Percentiles rank a stretch among this genome's conserved stretches.
Evolutionary conservation across 2,888 invertebrate genomes (phyloP).

Genomic region (Stenchaetothrips biformis): DNA sequence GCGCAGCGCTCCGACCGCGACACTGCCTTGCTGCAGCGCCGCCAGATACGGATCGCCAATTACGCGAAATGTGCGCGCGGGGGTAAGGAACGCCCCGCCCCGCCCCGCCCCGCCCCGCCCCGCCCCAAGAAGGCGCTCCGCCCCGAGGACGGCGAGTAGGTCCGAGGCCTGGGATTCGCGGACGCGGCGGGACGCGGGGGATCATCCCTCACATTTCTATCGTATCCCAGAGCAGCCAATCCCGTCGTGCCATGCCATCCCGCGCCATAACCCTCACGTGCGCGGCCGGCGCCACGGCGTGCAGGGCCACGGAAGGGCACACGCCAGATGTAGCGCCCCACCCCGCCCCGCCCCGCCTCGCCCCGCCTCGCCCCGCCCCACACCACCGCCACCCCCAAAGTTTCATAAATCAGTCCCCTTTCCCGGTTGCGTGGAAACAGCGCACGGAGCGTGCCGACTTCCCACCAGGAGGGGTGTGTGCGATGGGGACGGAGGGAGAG

Average conservation of each 20-base stretch:
- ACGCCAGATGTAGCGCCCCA: slow-evolving; percentile 13
- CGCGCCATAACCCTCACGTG: neutral
- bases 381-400: neutral
- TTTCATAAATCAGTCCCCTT: slow-evolving; percentile 24
- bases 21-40: neutral
- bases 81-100: too few species aligned
- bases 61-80: neutral
- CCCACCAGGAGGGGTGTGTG: neutral
- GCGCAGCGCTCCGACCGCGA: neutral
- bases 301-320: neutral
- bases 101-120: too few species aligned
- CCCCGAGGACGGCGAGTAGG: too few species aligned
- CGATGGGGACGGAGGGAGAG: neutral
- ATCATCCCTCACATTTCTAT: neutral
- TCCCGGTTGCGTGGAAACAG: slow-evolving; percentile 20
- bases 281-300: neutral
- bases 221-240: neutral
- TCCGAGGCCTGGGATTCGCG: too few species aligned
- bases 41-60: slow-evolving; percentile 8
- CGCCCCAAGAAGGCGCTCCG: too few species aligned
- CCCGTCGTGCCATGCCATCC: neutral
- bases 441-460: slow-evolving; percentile 18
- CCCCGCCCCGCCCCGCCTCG: neutral
- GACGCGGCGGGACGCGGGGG: neutral
- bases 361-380: neutral